A percentile compares a stretch with the other conserved stretches of the same genome.
These are phyloP conservation scores for Nothocercus nigrocapillus DNA, from an alignment of 2,113 vertebrate genomes.

Conservation along the genomic window DNA sequence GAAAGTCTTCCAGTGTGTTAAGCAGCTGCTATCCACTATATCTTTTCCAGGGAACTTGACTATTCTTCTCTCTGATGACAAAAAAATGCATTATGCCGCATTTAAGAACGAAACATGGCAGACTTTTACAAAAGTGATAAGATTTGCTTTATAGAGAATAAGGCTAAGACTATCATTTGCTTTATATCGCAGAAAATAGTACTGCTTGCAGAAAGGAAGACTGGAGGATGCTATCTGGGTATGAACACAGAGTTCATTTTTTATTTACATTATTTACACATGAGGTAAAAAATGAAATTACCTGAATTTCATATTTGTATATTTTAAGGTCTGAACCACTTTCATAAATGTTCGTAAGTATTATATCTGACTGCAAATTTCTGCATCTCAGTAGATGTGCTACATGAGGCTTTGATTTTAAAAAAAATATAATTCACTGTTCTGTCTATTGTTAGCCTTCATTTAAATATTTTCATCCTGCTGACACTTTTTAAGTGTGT, in stretches of 20 bases:
- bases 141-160: neutral
- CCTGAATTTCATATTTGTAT: neutral
- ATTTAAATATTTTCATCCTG: neutral
- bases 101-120: neutral
- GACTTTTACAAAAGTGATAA: neutral
- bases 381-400: neutral
- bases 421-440: neutral
- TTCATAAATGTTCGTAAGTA: neutral
- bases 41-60: neutral
- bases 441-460: neutral
- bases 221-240: neutral
- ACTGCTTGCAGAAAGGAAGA: neutral
- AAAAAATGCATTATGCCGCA: neutral
- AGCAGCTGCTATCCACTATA: neutral
- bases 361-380: neutral
- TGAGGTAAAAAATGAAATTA: neutral
- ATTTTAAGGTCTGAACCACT: neutral
- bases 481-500: neutral
- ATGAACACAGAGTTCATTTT: neutral
- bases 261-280: neutral
- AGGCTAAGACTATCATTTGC: neutral
- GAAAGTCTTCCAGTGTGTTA: neutral
- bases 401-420: neutral
- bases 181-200: neutral
- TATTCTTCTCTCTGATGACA: neutral